Base-by-base conservation (phyloP, 1,140 invertebrate genomes). In the Planococcus citri region DNA sequence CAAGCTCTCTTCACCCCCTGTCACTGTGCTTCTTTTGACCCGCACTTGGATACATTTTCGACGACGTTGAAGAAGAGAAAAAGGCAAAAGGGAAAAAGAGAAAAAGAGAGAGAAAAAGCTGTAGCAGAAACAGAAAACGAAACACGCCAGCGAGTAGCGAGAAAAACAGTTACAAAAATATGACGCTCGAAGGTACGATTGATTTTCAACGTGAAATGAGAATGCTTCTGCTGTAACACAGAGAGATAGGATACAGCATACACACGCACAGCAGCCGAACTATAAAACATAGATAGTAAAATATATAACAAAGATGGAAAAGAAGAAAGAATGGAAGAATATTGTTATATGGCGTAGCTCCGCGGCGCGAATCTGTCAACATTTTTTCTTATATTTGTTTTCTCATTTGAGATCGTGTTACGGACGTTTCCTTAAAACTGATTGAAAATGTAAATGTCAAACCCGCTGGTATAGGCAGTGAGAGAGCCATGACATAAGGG, bases 111-210 rank as follows among this genome's bases (percentile, higher is more conserved):
- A 37, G 14, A 37, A 37, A 37, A 37, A 37, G 33, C 33, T 8
- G 6, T 14, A 14, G 33, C 33, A 37, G 6, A 37, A 37, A 6
- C n/a, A n/a, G 41, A 51, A 51, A 20, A 20, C 60, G 20, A 27
- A 64, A 58, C 21, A 64, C 22, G 60, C n/a, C n/a, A n/a, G n/a
- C n/a, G n/a, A n/a, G n/a, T n/a, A n/a, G n/a, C n/a, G n/a, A n/a
- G n/a, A 64, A 64, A 64, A 64, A 64, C 60, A 64, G 60, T 64
- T 64, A 64, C 60, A 27, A 64, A 64, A 64, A 64, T 64, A 64
- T 64, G 60, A 64, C 60, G 25, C 60, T 64, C 10, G 20, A 14
- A 64, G 60, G 60, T 64, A 64, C 60, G 60, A 64, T 64, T 64
- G 60, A 64, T 64, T 64, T 64, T 64, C 60, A 64, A 64, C 25